A percentile compares a stretch with the other conserved stretches of the same genome.
Conservation (phyloP, 2,888 invertebrate genomes). For the Muschampia plurimacula region DNA sequence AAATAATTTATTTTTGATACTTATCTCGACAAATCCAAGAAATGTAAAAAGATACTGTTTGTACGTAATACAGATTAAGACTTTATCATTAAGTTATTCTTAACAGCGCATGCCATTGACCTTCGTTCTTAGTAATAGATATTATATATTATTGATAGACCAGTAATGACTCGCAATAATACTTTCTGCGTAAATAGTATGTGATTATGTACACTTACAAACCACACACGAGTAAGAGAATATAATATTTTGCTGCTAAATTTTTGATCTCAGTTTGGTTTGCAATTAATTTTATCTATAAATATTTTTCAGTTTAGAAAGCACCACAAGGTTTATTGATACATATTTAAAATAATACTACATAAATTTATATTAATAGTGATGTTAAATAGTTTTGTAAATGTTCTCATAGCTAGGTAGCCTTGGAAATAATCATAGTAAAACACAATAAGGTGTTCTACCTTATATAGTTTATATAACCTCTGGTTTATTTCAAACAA, state of each 20-base stretch:
- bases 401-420: no score
- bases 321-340: background rate
- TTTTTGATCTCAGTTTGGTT: constrained; percentile 39
- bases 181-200: constrained; percentile 35
- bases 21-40: constrained; percentile 12
- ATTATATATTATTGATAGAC: constrained; percentile 23
- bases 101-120: constrained; percentile 47
- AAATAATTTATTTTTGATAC: constrained; percentile 1
- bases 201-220: constrained; percentile 39
- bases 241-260: constrained; percentile 1
- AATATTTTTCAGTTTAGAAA: background rate
- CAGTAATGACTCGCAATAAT: constrained; percentile 29
- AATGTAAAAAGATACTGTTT: background rate
- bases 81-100: constrained; percentile 34
- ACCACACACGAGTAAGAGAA: constrained; percentile 20
- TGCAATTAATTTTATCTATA: constrained; percentile 21
- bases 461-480: no score
- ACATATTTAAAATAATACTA: background rate
- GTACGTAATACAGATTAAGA: constrained; percentile 1
- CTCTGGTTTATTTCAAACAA: no score
- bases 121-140: constrained; percentile 41
- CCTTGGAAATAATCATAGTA: no score
- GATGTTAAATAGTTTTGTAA: no score
- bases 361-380: no score
- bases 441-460: no score